These are phyloP conservation scores for Denticeps clupeoides DNA, from an alignment of 2,797 vertebrate species.

Conservation along the genomic window DNA sequence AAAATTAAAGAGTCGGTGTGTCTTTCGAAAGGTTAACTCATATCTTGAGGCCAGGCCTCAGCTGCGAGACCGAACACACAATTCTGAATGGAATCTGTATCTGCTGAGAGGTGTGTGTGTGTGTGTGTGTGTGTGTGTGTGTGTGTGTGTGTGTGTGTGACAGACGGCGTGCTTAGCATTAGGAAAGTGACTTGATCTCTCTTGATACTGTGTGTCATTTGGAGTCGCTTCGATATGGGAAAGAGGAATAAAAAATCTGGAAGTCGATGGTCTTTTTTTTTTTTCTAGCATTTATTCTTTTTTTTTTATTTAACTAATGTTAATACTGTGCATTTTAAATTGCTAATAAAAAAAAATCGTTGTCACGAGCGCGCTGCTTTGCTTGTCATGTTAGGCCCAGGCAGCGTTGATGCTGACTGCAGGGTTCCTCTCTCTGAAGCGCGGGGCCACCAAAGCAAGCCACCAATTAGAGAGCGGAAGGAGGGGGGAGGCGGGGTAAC, in stretches of 20 bases:
- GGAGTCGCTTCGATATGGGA: too few species aligned
- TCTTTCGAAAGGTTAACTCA: conserved; percentile 17
- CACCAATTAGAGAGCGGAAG: too few species aligned
- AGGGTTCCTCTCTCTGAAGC: too few species aligned
- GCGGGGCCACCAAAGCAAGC: too few species aligned
- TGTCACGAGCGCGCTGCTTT: neutral
- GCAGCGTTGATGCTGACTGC: too few species aligned
- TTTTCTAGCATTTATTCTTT: conserved; percentile 40
- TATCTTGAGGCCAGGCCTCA: neutral
- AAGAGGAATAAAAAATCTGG: too few species aligned
- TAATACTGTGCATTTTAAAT: conserved; percentile 40
- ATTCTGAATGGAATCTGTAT: conserved; percentile 5
- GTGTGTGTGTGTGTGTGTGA: neutral
- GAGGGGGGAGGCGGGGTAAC: too few species aligned
- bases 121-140: too few species aligned
- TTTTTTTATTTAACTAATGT: conserved; percentile 49
- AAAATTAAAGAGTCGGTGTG: conserved; percentile 19
- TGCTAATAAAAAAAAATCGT: conserved; percentile 42
- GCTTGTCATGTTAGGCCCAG: neutral
- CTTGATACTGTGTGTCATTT: too few species aligned
- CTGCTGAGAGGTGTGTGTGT: neutral
- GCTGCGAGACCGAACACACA: conserved; percentile 3
- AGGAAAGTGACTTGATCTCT: too few species aligned
- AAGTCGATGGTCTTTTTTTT: too few species aligned
- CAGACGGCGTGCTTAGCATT: too few species aligned